Percentiles rank a stretch among this genome's conserved stretches.
Conservation (phyloP, 2,888 invertebrate species). For the Leptogaster cylindrica region DNA sequence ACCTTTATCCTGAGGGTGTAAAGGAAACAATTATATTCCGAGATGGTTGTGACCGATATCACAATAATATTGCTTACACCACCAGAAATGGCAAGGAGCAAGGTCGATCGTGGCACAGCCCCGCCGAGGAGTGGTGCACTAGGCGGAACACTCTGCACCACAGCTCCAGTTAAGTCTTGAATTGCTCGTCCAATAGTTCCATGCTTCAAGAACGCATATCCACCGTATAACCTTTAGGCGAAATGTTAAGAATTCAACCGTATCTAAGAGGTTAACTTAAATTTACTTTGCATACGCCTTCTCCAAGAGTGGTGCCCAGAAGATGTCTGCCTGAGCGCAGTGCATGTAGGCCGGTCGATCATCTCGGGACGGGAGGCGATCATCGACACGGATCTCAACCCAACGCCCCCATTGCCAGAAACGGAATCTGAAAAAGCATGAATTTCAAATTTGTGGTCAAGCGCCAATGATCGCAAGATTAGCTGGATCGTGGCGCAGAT, state of each 20-base stretch:
- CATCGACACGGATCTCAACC: slow-evolving; percentile 78
- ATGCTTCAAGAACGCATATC: slow-evolving; percentile 70
- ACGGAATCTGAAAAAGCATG: slow-evolving; percentile 65
- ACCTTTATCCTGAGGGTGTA: slow-evolving; percentile 48
- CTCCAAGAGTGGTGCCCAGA: slow-evolving; percentile 79
- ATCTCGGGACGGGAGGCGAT: slow-evolving; percentile 74
- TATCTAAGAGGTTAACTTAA: background rate
- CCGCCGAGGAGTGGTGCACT: slow-evolving; percentile 65
- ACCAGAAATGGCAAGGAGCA: slow-evolving; percentile 71
- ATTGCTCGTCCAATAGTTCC: slow-evolving; percentile 73
- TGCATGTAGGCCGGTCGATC: slow-evolving; percentile 69
- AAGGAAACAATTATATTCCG: background rate
- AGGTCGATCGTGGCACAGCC: slow-evolving; percentile 73
- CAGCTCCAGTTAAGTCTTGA: slow-evolving; percentile 76
- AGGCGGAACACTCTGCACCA: slow-evolving; percentile 70
- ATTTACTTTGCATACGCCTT: slow-evolving; percentile 82
- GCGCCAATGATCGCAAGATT: background rate
- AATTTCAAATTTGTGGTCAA: too few species aligned
- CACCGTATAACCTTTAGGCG: slow-evolving; percentile 69
- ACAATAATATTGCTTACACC: slow-evolving; percentile 63
- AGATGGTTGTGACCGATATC: background rate
- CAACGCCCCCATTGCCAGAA: slow-evolving; percentile 84
- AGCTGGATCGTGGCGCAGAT: background rate
- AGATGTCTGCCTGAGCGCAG: slow-evolving; percentile 65
- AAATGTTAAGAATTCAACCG: slow-evolving; percentile 1